A percentile compares a stretch with the other conserved stretches of the same genome.
Evolutionary conservation across 1,140 invertebrate genomes (phyloP).

Genomic region (Helicorthomorpha holstii): DNA sequence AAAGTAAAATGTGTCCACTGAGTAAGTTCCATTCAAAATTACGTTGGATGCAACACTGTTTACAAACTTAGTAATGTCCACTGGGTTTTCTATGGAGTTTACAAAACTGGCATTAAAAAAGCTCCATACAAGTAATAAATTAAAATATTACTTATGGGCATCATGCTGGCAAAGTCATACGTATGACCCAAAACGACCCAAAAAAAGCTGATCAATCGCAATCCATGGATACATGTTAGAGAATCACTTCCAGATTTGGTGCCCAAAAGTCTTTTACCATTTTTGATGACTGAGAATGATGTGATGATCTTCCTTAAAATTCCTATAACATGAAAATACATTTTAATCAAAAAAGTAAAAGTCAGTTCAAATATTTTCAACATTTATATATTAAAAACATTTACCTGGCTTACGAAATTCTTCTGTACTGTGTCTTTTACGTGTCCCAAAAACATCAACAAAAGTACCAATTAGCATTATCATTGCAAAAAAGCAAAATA

Average conservation of each 20-base stretch:
- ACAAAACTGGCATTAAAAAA: background rate
- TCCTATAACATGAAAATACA: too few relatives aligned
- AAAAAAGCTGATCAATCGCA: conserved; percentile 61
- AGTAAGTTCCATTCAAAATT: background rate
- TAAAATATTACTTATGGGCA: background rate
- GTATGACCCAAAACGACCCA: conserved; percentile 91
- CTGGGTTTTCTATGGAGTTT: background rate
- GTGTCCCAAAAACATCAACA: too few relatives aligned
- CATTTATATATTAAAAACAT: too few relatives aligned
- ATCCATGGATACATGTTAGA: conserved; percentile 58
- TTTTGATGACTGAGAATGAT: conserved; percentile 21
- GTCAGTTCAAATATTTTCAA: too few relatives aligned
- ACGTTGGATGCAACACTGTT: background rate
- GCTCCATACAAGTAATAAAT: background rate
- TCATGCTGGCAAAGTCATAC: conserved; percentile 27
- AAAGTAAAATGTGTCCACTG: background rate
- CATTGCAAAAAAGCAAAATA: background rate
- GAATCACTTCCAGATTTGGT: conserved; percentile 32
- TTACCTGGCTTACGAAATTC: too few relatives aligned
- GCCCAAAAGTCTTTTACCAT: conserved; percentile 20
- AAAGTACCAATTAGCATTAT: background rate
- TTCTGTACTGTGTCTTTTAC: too few relatives aligned
- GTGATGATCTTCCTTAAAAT: too few relatives aligned
- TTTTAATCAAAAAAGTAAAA: too few relatives aligned
- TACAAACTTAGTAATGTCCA: background rate